Conservation (phyloP, 2,797 vertebrate species). For the Clarias platycephalus region DNA sequence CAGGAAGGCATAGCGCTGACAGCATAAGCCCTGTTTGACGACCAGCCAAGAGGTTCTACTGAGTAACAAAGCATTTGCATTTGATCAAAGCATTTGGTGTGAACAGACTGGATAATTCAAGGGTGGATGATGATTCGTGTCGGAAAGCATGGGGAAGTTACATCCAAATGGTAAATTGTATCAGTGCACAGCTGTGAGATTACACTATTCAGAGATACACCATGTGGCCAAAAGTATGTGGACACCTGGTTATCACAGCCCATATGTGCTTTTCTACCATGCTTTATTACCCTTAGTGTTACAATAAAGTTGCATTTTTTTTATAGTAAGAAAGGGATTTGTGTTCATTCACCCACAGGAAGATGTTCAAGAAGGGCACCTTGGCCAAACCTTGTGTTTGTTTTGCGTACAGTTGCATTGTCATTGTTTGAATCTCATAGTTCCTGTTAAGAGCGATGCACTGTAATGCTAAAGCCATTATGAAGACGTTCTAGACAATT, state of each 20-base stretch:
- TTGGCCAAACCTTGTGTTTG: neutral
- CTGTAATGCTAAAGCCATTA: neutral
- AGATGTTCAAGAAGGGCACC: neutral
- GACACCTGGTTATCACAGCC: neutral
- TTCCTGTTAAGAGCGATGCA: neutral
- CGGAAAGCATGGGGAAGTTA: neutral
- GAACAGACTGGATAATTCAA: constrained; percentile 8
- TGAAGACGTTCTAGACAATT: neutral
- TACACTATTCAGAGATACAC: neutral
- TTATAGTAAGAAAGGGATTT: neutral
- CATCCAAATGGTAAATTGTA: neutral
- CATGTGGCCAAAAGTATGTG: neutral
- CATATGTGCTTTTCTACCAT: neutral
- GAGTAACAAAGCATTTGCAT: constrained; percentile 17
- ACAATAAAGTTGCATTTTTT: neutral
- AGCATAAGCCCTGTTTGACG: neutral
- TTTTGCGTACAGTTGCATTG: neutral
- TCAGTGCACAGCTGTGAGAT: constrained; percentile 1
- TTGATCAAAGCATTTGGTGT: constrained; percentile 24
- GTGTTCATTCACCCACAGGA: neutral
- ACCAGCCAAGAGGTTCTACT: neutral
- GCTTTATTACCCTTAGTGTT: neutral
- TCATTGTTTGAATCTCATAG: neutral
- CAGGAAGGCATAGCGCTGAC: neutral
- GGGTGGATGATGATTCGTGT: neutral